These are phyloP conservation scores for Caiman crocodilus DNA, from an alignment of 2,797 vertebrate genomes.

Conservation along the genomic window DNA sequence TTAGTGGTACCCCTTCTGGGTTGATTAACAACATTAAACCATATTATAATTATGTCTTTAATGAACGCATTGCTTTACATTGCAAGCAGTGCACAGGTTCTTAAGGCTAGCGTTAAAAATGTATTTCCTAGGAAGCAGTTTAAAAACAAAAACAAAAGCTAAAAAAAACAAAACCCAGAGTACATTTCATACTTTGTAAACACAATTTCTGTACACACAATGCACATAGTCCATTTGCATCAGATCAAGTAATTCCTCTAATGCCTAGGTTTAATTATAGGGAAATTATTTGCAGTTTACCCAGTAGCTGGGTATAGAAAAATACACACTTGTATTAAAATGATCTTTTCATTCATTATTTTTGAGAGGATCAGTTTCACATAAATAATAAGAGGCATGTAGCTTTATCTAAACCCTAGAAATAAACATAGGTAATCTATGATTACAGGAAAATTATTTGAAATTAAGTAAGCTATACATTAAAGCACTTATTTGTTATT, in stretches of 20 bases:
- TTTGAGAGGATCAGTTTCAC: constrained; percentile 55
- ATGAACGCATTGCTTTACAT: constrained; percentile 63
- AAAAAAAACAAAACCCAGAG: constrained; percentile 65
- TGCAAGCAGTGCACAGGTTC: constrained; percentile 42
- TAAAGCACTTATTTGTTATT: constrained; percentile 56
- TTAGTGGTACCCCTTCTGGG: constrained; percentile 67
- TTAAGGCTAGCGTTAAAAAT: constrained; percentile 68
- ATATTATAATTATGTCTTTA: constrained; percentile 72
- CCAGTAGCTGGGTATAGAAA: no score
- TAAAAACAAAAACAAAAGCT: constrained; percentile 67
- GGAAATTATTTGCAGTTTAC: no score
- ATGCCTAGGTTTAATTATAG: no score
- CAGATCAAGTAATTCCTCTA: no score
- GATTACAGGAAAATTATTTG: constrained; percentile 50
- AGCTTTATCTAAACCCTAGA: constrained; percentile 39
- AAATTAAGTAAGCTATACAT: constrained; percentile 47
- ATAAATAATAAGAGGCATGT: constrained; percentile 6
- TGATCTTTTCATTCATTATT: constrained; percentile 55
- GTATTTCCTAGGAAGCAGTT: constrained; percentile 71
- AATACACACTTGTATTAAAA: constrained; percentile 63
- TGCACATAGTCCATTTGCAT: constrained; percentile 18
- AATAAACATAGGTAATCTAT: constrained; percentile 43
- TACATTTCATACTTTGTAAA: constrained; percentile 75
- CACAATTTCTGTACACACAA: constrained; percentile 71
- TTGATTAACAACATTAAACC: constrained; percentile 71